These are phyloP conservation scores for Nephrotoma flavescens DNA, from an alignment of 2,888 invertebrate species.

Conservation along the genomic window DNA sequence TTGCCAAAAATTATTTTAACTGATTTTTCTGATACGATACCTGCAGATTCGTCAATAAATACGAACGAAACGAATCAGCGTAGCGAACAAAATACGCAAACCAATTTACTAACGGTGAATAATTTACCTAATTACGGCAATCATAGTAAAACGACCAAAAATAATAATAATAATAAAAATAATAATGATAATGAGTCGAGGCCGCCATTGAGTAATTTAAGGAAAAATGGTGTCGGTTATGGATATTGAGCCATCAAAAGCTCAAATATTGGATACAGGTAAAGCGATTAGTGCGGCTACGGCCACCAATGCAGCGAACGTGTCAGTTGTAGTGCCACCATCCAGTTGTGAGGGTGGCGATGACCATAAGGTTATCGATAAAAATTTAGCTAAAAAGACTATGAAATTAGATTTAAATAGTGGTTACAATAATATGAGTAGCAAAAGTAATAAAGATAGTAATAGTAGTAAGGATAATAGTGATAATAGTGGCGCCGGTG, in stretches of 20 bases:
- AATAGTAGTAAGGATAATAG: constrained; percentile 5
- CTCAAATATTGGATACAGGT: background rate
- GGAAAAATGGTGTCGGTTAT: constrained; percentile 14
- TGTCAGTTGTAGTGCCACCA: background rate
- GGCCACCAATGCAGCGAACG: background rate
- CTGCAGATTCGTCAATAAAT: background rate
- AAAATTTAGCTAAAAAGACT: constrained; percentile 25
- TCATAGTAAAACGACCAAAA: background rate
- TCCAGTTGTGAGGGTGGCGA: background rate
- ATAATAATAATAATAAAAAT: background rate
- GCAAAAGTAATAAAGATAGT: constrained; percentile 5
- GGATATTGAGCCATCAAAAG: constrained; percentile 6
- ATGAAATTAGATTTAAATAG: constrained; percentile 25
- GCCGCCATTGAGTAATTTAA: constrained; percentile 20
- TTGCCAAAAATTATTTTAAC: constrained; percentile 28
- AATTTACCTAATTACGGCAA: background rate
- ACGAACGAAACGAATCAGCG: background rate
- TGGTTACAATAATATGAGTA: constrained; percentile 1
- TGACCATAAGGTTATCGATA: constrained; percentile 11
- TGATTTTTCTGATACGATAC: constrained; percentile 19
- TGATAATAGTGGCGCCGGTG: constrained; percentile 3
- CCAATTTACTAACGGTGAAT: background rate
- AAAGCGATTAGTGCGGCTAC: background rate
- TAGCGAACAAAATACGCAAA: background rate
- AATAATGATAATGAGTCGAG: constrained; percentile 21